Evolutionary conservation across 2,113 vertebrate genomes (phyloP).

Genomic region (Triplophysa tibetana): DNA sequence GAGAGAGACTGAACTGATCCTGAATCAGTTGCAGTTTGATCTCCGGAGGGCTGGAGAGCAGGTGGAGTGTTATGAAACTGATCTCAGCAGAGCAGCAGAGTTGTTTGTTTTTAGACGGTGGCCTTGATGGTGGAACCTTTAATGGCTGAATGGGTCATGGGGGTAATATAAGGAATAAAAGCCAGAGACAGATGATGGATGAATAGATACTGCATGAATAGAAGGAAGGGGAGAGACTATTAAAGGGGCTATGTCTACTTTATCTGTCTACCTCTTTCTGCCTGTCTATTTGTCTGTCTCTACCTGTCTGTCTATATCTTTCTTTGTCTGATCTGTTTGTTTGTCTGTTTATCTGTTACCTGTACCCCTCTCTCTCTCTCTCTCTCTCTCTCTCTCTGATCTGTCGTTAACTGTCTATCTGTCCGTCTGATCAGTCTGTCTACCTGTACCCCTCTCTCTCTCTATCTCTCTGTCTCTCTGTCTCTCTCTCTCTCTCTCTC

Average conservation of each 20-base stretch:
- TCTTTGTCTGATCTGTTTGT: too few species aligned
- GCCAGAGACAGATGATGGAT: background rate
- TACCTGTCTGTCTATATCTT: too few species aligned
- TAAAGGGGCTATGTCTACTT: background rate
- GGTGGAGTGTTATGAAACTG: conserved; percentile 48
- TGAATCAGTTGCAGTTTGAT: conserved; percentile 18
- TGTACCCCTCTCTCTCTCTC: too few species aligned
- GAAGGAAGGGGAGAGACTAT: background rate
- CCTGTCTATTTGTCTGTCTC: too few species aligned
- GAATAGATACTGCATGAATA: background rate
- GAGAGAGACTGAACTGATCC: conserved; percentile 32
- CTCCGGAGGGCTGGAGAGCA: conserved; percentile 53
- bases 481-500: too few species aligned
- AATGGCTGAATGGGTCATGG: conserved; percentile 16
- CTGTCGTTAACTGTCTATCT: too few species aligned
- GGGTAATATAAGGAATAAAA: background rate
- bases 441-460: too few species aligned
- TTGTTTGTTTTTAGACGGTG: conserved; percentile 33
- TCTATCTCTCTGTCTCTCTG: too few species aligned
- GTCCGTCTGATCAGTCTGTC: too few species aligned
- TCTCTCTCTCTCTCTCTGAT: too few species aligned
- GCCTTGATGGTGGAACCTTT: conserved; percentile 26
- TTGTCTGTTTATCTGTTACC: too few species aligned
- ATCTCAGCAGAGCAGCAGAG: conserved; percentile 50
- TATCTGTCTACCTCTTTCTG: too few species aligned